Evolutionary conservation across 1,140 invertebrate species (phyloP).

Genomic region (Aphaenogaster ashmeadi): DNA sequence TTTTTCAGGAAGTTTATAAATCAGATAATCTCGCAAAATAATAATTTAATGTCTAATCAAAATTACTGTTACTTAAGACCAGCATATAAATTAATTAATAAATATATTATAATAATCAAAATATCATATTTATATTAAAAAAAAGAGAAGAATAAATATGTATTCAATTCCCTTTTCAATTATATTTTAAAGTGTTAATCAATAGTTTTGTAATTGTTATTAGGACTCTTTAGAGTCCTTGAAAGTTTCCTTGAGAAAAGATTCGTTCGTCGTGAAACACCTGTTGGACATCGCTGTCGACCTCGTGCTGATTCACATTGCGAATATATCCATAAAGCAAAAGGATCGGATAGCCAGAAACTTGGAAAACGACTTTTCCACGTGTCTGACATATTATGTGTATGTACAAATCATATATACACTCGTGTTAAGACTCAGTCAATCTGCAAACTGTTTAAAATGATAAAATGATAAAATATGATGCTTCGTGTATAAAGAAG

Average conservation of each 20-base stretch:
- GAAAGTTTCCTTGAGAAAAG: background rate
- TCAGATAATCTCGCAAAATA: background rate
- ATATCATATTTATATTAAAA: background rate
- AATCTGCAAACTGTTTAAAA: background rate
- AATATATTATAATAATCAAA: background rate
- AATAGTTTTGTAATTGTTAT: background rate
- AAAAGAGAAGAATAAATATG: background rate
- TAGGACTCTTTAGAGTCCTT: too few species aligned
- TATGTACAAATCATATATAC: too few species aligned
- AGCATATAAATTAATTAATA: background rate
- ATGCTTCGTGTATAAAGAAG: background rate
- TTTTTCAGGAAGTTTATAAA: background rate
- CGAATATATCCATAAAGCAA: background rate
- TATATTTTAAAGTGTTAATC: background rate
- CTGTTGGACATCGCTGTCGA: constrained; percentile 30
- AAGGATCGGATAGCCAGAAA: constrained; percentile 13
- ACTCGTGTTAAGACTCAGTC: background rate
- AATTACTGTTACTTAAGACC: background rate
- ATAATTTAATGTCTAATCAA: background rate
- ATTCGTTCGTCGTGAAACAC: background rate
- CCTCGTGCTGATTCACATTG: constrained; percentile 22
- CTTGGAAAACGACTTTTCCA: background rate
- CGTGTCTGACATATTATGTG: background rate
- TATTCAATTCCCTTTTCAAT: background rate
- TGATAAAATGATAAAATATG: constrained; percentile 2